Percentiles rank a stretch among this genome's conserved stretches.
Evolutionary conservation across 2,113 vertebrate genomes (phyloP).

Genomic region (Chrysemys picta): DNA sequence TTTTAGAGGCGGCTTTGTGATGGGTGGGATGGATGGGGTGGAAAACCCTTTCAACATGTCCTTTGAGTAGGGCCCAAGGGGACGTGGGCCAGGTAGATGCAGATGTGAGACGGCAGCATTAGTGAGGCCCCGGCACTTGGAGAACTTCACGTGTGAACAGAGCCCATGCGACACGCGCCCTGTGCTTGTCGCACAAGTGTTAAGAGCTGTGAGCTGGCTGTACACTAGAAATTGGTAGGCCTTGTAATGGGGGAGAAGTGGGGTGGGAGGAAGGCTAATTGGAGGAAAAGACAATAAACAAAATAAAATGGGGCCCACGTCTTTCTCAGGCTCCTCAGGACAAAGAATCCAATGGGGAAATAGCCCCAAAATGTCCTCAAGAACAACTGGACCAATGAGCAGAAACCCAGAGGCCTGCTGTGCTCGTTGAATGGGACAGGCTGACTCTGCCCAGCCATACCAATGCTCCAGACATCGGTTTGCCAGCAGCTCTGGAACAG

Average conservation of each 20-base stretch:
- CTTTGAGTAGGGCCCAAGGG: background rate
- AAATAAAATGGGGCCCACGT: background rate
- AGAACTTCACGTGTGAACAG: too few relatives aligned
- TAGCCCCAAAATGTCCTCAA: background rate
- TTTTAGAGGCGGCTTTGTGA: background rate
- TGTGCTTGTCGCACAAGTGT: background rate
- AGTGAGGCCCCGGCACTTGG: background rate
- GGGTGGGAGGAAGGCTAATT: background rate
- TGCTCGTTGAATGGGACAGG: background rate
- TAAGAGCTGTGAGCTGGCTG: background rate
- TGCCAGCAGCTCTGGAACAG: background rate
- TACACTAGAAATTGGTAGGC: fast-evolving
- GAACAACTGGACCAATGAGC: background rate
- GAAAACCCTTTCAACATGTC: background rate
- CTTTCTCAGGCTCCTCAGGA: background rate
- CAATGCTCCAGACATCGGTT: background rate
- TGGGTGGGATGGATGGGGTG: background rate
- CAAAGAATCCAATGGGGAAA: background rate
- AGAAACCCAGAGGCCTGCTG: background rate
- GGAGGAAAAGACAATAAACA: background rate
- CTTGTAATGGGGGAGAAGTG: background rate
- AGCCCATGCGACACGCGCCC: background rate
- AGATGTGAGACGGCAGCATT: background rate
- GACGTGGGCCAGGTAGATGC: background rate
- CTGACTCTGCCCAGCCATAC: background rate